Conservation (phyloP, 2,797 vertebrate species). For the Gobionotothen gibberifrons region DNA sequence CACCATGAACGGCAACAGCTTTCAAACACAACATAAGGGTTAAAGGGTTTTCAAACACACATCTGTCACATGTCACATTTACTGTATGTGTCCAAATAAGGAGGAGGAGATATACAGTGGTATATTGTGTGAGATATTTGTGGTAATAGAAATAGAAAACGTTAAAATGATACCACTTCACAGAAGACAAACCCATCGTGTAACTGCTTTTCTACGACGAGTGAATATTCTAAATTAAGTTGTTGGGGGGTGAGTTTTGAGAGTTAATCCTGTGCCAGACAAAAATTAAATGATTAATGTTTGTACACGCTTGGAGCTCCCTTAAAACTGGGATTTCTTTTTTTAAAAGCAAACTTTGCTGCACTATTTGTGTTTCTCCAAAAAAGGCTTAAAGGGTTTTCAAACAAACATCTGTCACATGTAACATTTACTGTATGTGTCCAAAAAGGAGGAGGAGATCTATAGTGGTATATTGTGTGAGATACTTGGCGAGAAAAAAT, state of each 20-base stretch:
- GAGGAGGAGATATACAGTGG: background rate
- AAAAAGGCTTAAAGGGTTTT: background rate
- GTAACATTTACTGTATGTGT: no score
- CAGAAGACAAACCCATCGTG: background rate
- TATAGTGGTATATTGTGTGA: conserved; percentile 1
- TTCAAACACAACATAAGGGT: no score
- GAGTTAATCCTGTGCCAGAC: background rate
- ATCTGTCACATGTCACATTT: background rate
- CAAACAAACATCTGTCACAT: background rate
- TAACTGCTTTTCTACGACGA: background rate
- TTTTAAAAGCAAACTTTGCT: background rate
- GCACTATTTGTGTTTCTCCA: background rate
- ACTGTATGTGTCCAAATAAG: background rate
- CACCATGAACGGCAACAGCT: no score
- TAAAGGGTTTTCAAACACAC: no score
- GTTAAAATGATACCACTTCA: background rate
- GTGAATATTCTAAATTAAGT: background rate
- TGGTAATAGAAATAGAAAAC: background rate
- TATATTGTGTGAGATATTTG: background rate
- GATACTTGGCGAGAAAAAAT: background rate
- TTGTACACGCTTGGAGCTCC: background rate
- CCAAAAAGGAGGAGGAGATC: background rate
- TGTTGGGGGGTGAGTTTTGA: background rate
- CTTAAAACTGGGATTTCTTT: conserved; percentile 4
- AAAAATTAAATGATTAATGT: background rate